These are phyloP conservation scores for Allacma fusca DNA, from an alignment of 2,888 invertebrate genomes.

Conservation along the genomic window DNA sequence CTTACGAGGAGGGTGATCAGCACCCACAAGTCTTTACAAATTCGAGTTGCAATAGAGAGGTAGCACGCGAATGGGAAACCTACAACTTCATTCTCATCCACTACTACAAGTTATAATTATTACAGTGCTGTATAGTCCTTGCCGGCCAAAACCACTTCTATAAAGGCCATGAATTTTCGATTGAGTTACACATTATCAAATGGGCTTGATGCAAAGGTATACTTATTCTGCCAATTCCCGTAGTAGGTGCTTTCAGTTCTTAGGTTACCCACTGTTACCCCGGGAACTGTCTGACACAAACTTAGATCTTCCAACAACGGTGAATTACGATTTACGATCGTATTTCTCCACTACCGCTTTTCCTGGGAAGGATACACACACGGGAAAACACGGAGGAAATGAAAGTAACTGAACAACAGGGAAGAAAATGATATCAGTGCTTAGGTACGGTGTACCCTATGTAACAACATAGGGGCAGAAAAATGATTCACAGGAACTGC, in stretches of 20 bases:
- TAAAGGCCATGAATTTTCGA: no score
- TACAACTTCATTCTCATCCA: neutral
- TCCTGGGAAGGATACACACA: neutral
- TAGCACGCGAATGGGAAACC: neutral
- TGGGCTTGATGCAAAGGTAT: no score
- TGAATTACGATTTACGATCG: neutral
- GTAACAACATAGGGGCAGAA: neutral
- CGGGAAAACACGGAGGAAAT: slow-evolving; percentile 9
- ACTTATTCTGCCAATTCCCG: no score
- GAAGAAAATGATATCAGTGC: slow-evolving; percentile 3
- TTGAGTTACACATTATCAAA: no score
- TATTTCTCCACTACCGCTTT: neutral
- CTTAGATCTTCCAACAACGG: neutral
- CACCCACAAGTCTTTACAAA: neutral
- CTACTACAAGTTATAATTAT: no score
- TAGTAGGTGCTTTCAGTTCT: no score
- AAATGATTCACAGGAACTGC: slow-evolving; percentile 19
- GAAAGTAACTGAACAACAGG: neutral
- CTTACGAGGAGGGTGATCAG: slow-evolving; percentile 5
- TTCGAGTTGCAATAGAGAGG: slow-evolving; percentile 3
- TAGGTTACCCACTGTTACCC: no score
- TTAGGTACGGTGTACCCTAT: neutral
- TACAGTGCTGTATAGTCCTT: no score
- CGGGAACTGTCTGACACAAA: neutral
- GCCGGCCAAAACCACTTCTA: no score